A percentile compares a stretch with the other conserved stretches of the same genome.
phyloP scores from a whole-genome alignment of 2,888 invertebrate species.

The Allolobophora icterica region DNA sequence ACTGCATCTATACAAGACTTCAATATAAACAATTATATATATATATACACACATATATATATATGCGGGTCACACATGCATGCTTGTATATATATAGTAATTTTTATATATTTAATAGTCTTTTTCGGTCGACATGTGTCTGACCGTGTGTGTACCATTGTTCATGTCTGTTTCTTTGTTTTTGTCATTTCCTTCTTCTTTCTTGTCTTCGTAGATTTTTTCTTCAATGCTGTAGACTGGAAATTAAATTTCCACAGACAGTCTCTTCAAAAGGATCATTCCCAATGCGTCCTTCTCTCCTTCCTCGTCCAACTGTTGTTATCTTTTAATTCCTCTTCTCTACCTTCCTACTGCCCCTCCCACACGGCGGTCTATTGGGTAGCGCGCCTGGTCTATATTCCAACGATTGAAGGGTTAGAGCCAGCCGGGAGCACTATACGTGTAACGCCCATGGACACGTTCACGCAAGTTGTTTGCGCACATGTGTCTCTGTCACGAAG shows the following conservation, averaged over 20 bases:
- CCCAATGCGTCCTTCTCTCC: not conserved
- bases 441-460: too few relatives aligned
- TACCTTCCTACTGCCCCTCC: not conserved
- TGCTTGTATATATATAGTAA: too few relatives aligned
- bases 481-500: not conserved
- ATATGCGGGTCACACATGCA: too few relatives aligned
- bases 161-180: not conserved
- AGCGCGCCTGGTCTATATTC: not conserved
- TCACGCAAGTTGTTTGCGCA: not conserved
- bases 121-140: too few relatives aligned
- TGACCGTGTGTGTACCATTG: too few relatives aligned
- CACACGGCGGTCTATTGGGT: not conserved
- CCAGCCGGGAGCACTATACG: not conserved
- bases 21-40: too few relatives aligned
- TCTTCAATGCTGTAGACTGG: not conserved
- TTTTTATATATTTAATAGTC: too few relatives aligned
- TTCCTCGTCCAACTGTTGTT: too few relatives aligned
- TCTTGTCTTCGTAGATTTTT: not conserved
- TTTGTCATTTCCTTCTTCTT: not conserved
- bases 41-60: too few relatives aligned
- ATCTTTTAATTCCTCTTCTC: too few relatives aligned
- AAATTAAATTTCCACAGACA: not conserved
- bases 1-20: too few relatives aligned
- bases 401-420: not conserved
- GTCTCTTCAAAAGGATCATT: not conserved